phyloP scores from a whole-genome alignment of 2,113 vertebrate species.

The Seriola quinqueradiata region DNA sequence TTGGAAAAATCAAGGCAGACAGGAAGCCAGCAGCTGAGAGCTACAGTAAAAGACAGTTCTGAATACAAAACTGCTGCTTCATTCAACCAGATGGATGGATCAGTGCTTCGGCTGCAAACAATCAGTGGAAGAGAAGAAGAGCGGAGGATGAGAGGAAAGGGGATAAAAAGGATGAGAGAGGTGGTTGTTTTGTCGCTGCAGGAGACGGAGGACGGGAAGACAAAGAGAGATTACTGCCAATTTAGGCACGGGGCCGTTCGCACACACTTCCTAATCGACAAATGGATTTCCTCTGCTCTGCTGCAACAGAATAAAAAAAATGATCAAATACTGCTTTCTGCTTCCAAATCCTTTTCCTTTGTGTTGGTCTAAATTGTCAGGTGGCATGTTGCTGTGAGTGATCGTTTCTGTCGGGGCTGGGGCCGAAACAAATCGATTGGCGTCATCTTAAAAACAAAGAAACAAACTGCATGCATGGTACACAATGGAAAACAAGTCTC shows the following conservation, averaged over 20 bases:
- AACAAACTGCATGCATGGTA: not conserved
- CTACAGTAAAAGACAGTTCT: not conserved
- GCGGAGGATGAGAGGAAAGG: not conserved
- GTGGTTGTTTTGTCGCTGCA: conserved; percentile 14
- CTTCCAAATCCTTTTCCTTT: conserved; percentile 6
- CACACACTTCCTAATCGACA: conserved; percentile 26
- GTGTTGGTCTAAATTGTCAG: not conserved
- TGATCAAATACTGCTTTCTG: not conserved
- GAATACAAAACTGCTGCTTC: not conserved
- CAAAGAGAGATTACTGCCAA: conserved; percentile 30
- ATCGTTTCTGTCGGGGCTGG: not conserved
- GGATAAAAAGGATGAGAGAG: conserved; percentile 5
- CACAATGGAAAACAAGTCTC: not conserved
- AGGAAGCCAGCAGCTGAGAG: not conserved
- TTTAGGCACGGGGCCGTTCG: not conserved
- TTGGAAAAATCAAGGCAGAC: not conserved
- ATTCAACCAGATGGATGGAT: conserved; percentile 23
- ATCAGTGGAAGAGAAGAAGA: conserved; percentile 13
- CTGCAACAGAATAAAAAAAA: conserved; percentile 1
- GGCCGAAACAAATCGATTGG: not conserved
- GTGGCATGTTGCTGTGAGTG: not conserved
- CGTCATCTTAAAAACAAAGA: not conserved
- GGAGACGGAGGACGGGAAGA: conserved; percentile 19
- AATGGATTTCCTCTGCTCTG: conserved; percentile 22
- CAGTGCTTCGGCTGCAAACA: conserved; percentile 13